Evolutionary conservation across 92 coral and sea anemone genomes (phyloP), one percentile per base, ranked within the genome.

Genomic region (Micromussa lordhowensis): DNA sequence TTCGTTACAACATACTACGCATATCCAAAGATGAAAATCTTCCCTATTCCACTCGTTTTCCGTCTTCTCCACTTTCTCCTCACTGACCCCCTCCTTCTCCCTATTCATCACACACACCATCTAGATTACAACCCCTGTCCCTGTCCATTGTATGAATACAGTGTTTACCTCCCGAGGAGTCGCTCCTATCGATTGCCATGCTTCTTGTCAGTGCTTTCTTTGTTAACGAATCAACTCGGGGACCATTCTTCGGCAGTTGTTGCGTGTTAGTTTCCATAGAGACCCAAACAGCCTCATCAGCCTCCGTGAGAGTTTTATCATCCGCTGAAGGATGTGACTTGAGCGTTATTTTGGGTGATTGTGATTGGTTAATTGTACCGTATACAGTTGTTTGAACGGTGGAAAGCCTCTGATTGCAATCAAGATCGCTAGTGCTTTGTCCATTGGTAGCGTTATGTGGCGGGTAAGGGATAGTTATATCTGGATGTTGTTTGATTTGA

Each of bases 401-500:
- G 15, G 83, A 44, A 55, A 29, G 53, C 68, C 77, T 54, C n/a
- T 54, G 68, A 49, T 16, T 80, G 26, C 32, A 49, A 31, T 77
- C 83, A 14, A 64, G 22, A 10, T 59, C 66, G 10, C 78, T 17
- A 22, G 59, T 68, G 75, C 10, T 15, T 57, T 75, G 81, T 34
- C 32, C 72, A 86, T 44, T 77, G 32, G 70, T 78, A 35, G 83
- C 5, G 30, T 77, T 21, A 18, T 63, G 22, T 80, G 92, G 78
- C 34, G 93, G 73, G 3, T 84, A 81, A 3, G 92, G 84, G 57
- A 95, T 85, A 15, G 87, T 75, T 38, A 93, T 68, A 74, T 95
- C 94, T 0, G 95, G 90, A 34, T 93, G 94, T 15, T 88, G 96
- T 70, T 75, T 95, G 24, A 90, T 86, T 80, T 95, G 98, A 22